Evolutionary conservation across 2,113 vertebrate species (phyloP).

Genomic region (Forbesichthys papilliferus): DNA sequence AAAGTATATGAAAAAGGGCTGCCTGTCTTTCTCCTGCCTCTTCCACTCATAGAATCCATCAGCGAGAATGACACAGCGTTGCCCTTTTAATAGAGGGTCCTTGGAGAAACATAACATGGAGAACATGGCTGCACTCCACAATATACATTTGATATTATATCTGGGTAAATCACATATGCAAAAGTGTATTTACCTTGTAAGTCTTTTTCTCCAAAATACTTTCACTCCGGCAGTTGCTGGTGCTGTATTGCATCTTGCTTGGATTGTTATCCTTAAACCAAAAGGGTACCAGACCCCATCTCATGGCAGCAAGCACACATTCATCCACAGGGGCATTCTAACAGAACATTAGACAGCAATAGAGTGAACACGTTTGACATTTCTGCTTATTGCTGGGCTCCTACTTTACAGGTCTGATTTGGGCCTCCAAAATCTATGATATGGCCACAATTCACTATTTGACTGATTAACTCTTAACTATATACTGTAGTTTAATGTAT

Average conservation of each 20-base stretch:
- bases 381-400: too few relatives aligned
- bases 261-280: slow-evolving; percentile 89
- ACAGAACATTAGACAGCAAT: background rate
- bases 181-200: slow-evolving; percentile 82
- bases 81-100: slow-evolving; percentile 87
- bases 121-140: background rate
- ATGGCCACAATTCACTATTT: too few relatives aligned
- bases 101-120: slow-evolving; percentile 46
- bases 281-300: slow-evolving; percentile 91
- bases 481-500: too few relatives aligned
- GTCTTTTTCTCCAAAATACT: slow-evolving; percentile 86
- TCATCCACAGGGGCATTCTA: slow-evolving; percentile 87
- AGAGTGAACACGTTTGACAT: background rate
- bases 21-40: slow-evolving; percentile 75
- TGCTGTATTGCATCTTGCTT: slow-evolving; percentile 87
- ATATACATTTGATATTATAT: background rate
- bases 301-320: slow-evolving; percentile 87
- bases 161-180: background rate
- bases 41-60: slow-evolving; percentile 98
- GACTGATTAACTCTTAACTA: too few relatives aligned
- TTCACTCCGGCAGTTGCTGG: slow-evolving; percentile 92
- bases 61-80: slow-evolving; percentile 91
- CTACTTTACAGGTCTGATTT: too few relatives aligned
- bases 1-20: slow-evolving; percentile 96
- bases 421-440: too few relatives aligned